Percentiles rank a stretch among this genome's conserved stretches.
Evolutionary conservation across 2,888 invertebrate species (phyloP).

Genomic region (Ectemnius continuus): DNA sequence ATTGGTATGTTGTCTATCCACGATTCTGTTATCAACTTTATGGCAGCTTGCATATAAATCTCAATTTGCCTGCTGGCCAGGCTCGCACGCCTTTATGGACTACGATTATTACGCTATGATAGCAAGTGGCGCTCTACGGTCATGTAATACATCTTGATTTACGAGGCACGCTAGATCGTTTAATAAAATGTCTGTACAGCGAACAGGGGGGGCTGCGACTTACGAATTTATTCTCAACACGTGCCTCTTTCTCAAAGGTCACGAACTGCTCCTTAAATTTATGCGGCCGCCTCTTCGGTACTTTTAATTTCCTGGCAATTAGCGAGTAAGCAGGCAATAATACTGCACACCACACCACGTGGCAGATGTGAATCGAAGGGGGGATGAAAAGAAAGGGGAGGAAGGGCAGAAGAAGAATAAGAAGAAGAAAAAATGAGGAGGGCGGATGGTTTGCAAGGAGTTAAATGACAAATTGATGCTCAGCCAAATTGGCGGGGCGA

Average conservation of each 20-base stretch:
- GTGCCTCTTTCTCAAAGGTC: background rate
- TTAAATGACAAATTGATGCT: conserved; percentile 60
- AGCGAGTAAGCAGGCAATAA: no score
- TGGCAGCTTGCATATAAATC: background rate
- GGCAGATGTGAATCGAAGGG: background rate
- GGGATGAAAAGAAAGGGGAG: background rate
- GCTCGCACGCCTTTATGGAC: background rate
- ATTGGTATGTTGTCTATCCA: no score
- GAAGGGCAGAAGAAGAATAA: background rate
- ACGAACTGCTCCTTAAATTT: no score
- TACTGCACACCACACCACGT: no score
- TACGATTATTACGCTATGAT: conserved; percentile 25
- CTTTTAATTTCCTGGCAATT: no score
- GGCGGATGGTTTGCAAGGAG: conserved; percentile 18
- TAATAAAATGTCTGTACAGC: conserved; percentile 18
- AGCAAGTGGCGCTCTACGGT: conserved; percentile 14
- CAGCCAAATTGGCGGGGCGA: conserved; percentile 53
- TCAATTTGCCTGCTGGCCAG: background rate
- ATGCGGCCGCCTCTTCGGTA: no score
- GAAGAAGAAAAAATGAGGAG: background rate
- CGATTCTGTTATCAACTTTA: no score
- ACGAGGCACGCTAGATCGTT: conserved; percentile 27
- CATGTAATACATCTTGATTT: conserved; percentile 36
- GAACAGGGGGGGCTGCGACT: no score
- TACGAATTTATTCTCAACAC: background rate